Evolutionary conservation across 2,113 vertebrate species (phyloP).

Genomic region (Pan paniscus): DNA sequence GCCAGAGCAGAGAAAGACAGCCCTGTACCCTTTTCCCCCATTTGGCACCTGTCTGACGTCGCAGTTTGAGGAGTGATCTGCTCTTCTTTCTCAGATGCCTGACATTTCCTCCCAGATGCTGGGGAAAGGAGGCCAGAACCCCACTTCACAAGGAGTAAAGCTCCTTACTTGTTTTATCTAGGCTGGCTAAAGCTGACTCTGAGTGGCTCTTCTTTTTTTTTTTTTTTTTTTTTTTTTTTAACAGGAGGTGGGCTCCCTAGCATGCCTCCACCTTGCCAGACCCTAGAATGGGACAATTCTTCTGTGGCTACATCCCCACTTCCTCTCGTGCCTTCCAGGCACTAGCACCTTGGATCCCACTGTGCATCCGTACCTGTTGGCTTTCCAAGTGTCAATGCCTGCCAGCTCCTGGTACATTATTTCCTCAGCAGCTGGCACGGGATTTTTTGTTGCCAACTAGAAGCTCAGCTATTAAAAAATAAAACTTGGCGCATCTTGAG

Average conservation of each 20-base stretch:
- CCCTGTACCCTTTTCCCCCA: background rate
- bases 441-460: constrained; percentile 65
- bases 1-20: background rate
- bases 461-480: constrained; percentile 73
- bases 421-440: constrained; percentile 76
- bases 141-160: background rate
- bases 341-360: background rate
- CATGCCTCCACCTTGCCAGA: background rate
- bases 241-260: background rate
- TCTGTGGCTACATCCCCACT: background rate
- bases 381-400: background rate
- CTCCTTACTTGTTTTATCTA: background rate
- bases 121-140: background rate
- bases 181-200: background rate
- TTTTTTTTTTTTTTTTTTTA: background rate
- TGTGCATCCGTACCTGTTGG: constrained; percentile 54
- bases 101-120: background rate
- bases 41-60: background rate
- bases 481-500: constrained; percentile 66
- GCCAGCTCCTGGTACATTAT: constrained; percentile 61
- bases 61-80: background rate
- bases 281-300: background rate
- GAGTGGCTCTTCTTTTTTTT: background rate
- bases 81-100: background rate
- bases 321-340: background rate